Percentiles rank a stretch among this genome's conserved stretches.
These are phyloP conservation scores for Ctenosaura bakeri DNA, from an alignment of 2,797 vertebrate genomes.

Conservation along the genomic window DNA sequence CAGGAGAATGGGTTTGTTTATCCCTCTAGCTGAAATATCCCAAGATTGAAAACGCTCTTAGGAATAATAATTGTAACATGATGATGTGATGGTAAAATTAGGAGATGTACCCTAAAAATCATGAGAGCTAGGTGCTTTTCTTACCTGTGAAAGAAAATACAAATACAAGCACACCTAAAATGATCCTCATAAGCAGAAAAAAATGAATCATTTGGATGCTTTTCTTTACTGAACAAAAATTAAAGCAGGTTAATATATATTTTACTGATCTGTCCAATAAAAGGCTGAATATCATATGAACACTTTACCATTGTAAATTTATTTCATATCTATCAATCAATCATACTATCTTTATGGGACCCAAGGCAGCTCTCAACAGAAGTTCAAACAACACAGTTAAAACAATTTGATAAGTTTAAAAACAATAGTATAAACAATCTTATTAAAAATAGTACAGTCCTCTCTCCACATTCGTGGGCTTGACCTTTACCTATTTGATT, in stretches of 20 bases:
- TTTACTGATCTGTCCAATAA: accelerated
- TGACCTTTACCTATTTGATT: too few species aligned
- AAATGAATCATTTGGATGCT: background rate
- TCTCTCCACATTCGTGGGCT: too few species aligned
- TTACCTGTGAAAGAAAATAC: background rate
- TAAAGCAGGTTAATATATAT: background rate
- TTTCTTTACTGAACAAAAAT: conserved; percentile 21
- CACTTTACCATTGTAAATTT: conserved; percentile 7
- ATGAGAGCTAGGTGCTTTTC: background rate
- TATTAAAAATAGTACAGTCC: too few species aligned
- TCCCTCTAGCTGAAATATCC: too few species aligned
- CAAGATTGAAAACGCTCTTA: too few species aligned
- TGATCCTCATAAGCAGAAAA: accelerated
- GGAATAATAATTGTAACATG: too few species aligned
- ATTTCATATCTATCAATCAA: conserved; percentile 10
- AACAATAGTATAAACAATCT: too few species aligned
- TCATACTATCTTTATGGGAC: background rate
- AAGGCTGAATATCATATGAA: background rate
- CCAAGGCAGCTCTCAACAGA: too few species aligned
- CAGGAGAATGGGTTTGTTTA: too few species aligned
- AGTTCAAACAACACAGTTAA: too few species aligned
- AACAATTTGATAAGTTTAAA: too few species aligned
- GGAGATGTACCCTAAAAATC: background rate
- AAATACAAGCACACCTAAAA: background rate
- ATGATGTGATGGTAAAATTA: background rate